Evolutionary conservation across 2,888 invertebrate genomes (phyloP).

Genomic region (Meiosimyza platycephala): DNA sequence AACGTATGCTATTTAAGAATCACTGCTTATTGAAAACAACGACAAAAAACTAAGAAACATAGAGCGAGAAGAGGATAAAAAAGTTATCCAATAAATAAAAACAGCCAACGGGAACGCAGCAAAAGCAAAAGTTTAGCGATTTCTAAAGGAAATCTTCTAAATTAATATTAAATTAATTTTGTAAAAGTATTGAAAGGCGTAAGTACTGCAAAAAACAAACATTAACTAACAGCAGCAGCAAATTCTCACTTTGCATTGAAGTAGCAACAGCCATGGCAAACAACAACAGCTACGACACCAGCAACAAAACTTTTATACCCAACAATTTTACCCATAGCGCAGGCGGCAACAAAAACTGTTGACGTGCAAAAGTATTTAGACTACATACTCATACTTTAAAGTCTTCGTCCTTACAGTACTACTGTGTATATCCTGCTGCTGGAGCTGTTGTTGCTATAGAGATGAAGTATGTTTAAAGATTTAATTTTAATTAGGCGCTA

Average conservation of each 20-base stretch:
- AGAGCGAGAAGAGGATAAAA: background rate
- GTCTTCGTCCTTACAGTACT: no score
- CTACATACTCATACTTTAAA: background rate
- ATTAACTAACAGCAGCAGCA: no score
- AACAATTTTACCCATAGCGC: constrained; percentile 11
- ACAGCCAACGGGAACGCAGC: background rate
- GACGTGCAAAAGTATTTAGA: background rate
- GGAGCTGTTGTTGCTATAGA: background rate
- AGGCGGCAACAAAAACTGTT: background rate
- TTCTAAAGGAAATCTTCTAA: constrained; percentile 7
- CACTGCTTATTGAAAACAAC: background rate
- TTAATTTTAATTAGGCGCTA: constrained; percentile 60
- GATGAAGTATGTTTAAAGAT: constrained; percentile 19
- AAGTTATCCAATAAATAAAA: constrained; percentile 13
- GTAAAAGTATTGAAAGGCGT: constrained; percentile 8
- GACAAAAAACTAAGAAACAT: background rate
- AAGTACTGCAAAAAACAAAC: background rate
- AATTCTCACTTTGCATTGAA: background rate
- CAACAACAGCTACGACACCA: constrained; percentile 9
- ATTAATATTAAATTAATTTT: constrained; percentile 14
- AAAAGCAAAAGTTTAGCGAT: background rate
- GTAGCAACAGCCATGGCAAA: background rate
- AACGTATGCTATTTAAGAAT: background rate
- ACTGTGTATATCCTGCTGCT: background rate
- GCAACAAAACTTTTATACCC: background rate